These are phyloP conservation scores for Drosophila subpulchrella DNA, from an alignment of 1,140 invertebrate genomes.

Conservation along the genomic window DNA sequence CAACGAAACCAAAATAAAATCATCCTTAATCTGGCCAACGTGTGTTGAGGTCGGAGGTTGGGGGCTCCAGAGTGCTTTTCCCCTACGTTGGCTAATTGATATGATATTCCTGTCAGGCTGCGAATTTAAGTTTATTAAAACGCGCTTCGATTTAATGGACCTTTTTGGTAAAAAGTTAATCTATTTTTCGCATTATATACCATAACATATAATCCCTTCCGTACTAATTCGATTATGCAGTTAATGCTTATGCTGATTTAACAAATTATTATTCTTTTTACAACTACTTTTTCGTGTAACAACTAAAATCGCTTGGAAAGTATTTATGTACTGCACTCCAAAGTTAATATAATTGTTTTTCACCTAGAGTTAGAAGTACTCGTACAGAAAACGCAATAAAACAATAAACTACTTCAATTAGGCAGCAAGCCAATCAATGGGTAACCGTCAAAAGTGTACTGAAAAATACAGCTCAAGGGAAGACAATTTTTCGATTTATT, in stretches of 20 bases:
- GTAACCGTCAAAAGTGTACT: conserved; percentile 1
- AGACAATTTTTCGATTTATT: conserved; percentile 63
- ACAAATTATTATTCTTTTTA: not conserved
- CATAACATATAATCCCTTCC: not conserved
- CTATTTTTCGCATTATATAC: not conserved
- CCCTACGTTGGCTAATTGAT: conserved; percentile 26
- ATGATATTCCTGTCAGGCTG: conserved; percentile 16
- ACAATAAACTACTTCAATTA: conserved; percentile 18
- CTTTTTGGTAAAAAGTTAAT: conserved; percentile 2
- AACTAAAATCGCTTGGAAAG: not conserved
- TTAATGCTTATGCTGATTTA: not conserved
- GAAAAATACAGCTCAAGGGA: conserved; percentile 27
- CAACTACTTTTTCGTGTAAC: not conserved
- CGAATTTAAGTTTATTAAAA: conserved; percentile 30
- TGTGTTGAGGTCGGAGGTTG: conserved; percentile 17
- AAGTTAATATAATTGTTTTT: not conserved
- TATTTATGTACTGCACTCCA: not conserved
- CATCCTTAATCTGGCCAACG: conserved; percentile 55
- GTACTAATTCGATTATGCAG: conserved; percentile 2
- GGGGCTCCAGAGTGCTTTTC: conserved; percentile 20
- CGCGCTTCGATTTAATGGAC: conserved; percentile 12
- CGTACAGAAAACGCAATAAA: conserved; percentile 14
- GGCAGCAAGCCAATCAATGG: conserved; percentile 6
- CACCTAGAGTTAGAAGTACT: not conserved
- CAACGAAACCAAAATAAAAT: conserved; percentile 54